Conservation (phyloP, 2,797 vertebrate genomes). For the Saguinus oedipus region DNA sequence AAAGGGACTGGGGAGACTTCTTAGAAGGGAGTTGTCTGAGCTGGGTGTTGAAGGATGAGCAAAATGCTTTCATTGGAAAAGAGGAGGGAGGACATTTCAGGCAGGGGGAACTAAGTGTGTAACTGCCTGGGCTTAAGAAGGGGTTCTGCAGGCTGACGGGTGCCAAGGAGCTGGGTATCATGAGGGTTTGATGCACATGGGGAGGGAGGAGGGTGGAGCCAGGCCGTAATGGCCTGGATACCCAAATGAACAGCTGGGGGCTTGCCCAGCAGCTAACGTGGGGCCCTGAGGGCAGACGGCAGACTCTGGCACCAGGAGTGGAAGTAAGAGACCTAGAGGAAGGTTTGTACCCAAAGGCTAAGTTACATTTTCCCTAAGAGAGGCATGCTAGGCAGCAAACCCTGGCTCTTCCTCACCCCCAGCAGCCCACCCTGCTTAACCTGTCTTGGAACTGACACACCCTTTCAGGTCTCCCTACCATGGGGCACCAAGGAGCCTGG, state of each 20-base stretch:
- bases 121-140: not conserved
- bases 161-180: accelerated
- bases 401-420: not conserved
- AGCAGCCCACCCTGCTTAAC: not conserved
- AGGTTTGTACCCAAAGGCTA: not conserved
- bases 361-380: accelerated
- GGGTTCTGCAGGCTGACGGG: not conserved
- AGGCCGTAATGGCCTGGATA: not conserved
- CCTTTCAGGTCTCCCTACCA: not conserved
- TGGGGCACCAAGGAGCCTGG: not conserved
- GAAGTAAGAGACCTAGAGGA: not conserved
- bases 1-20: not conserved
- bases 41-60: not conserved
- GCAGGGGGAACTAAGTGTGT: not conserved
- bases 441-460: not conserved
- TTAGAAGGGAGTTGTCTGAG: not conserved
- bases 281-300: not conserved
- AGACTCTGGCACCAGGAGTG: not conserved
- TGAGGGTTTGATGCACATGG: not conserved
- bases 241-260: not conserved
- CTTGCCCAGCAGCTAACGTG: not conserved
- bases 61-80: too few species aligned
- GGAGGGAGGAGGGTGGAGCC: not conserved
- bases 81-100: not conserved
- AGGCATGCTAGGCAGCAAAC: not conserved